phyloP scores from a whole-genome alignment of 1,140 invertebrate genomes.

The Aphelinus atriplicis region DNA sequence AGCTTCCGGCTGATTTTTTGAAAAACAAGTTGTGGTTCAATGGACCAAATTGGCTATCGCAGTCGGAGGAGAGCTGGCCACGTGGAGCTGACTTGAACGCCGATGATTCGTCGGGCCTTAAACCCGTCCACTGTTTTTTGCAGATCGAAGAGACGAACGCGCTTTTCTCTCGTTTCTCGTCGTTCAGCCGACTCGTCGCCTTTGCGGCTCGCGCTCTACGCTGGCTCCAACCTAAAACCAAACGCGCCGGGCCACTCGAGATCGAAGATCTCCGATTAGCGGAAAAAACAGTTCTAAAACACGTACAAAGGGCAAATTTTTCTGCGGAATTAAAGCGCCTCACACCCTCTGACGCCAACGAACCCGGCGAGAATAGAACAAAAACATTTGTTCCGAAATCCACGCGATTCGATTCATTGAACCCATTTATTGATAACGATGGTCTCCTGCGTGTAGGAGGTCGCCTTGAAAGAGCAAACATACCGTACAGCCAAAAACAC shows the following conservation, averaged over 20 bases:
- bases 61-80: too few species aligned
- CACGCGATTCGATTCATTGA: neutral
- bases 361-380: neutral
- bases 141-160: neutral
- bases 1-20: conserved; percentile 33
- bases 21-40: conserved; percentile 39
- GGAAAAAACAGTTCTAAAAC: neutral
- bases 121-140: too few species aligned
- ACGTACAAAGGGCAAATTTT: neutral
- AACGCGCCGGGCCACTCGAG: neutral
- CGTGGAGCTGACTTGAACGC: too few species aligned
- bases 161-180: neutral
- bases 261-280: neutral
- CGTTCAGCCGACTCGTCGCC: neutral
- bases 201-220: neutral
- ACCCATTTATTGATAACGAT: neutral
- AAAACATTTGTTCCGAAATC: too few species aligned
- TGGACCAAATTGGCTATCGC: conserved; percentile 45
- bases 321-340: neutral
- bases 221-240: neutral
- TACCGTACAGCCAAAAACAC: too few species aligned
- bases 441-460: too few species aligned
- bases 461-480: too few species aligned
- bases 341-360: neutral
- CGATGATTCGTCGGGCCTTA: too few species aligned